Conservation (phyloP, 1,140 invertebrate species). For the Drosophila lacteicornis region DNA sequence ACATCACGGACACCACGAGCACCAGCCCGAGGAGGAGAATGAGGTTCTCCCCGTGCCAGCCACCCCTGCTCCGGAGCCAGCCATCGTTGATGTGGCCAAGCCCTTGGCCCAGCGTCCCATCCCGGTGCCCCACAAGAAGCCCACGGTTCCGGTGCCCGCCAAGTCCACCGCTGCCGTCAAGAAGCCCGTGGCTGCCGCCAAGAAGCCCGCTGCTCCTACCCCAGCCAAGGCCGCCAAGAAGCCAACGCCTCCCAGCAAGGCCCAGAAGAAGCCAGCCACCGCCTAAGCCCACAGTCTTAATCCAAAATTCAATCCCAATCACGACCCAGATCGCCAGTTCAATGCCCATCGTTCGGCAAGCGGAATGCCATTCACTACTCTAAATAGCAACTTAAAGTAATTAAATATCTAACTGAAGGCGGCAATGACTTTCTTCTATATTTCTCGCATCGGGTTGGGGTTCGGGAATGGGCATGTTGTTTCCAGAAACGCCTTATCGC, state of each 20-base stretch:
- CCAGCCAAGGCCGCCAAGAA: conserved; percentile 57
- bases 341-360: conserved; percentile 58
- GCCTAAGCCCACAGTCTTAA: conserved; percentile 32
- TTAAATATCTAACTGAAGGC: conserved; percentile 35
- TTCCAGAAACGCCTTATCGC: conserved; percentile 45
- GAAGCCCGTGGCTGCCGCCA: conserved; percentile 41
- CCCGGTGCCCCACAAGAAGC: conserved; percentile 50
- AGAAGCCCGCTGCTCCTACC: conserved; percentile 59
- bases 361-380: conserved; percentile 77
- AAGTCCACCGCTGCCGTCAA: conserved; percentile 45
- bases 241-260: conserved; percentile 64
- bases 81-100: conserved; percentile 51
- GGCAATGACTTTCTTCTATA: conserved; percentile 4
- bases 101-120: conserved; percentile 44
- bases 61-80: conserved; percentile 62
- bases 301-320: too few species aligned
- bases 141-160: conserved; percentile 25
- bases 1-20: conserved; percentile 36
- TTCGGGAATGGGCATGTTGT: conserved; percentile 9
- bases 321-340: conserved; percentile 8
- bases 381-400: conserved; percentile 62
- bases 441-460: neutral
- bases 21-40: conserved; percentile 17
- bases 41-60: conserved; percentile 53
- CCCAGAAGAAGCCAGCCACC: conserved; percentile 57